Evolutionary conservation across 53 echinoderm and acorn worm species (phyloP).

Genomic region (Pentamera pediparva): DNA sequence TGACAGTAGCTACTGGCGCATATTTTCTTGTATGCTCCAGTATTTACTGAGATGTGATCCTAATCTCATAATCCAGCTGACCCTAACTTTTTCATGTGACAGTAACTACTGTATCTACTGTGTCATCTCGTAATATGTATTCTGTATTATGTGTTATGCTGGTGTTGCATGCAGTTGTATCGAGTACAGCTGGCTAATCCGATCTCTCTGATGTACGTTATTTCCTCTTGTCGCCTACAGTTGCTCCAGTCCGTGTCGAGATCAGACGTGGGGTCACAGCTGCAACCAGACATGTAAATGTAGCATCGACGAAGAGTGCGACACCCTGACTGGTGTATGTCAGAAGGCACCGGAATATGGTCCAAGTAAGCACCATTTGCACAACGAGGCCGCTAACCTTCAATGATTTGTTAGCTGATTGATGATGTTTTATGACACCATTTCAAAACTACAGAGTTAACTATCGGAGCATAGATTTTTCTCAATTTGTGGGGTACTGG

Average conservation of each 20-base stretch:
- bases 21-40: too few relatives aligned
- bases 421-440: background rate
- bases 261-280: background rate
- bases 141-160: too few relatives aligned
- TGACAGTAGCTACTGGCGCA: too few relatives aligned
- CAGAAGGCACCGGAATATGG: too few relatives aligned
- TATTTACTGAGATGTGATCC: too few relatives aligned
- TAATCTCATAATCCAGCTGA: too few relatives aligned
- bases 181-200: too few relatives aligned
- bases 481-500: background rate
- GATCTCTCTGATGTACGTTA: background rate
- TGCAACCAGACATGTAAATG: constrained; percentile 12
- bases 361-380: too few relatives aligned
- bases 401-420: background rate
- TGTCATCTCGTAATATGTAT: too few relatives aligned
- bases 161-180: too few relatives aligned
- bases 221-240: background rate
- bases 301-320: constrained; percentile 3
- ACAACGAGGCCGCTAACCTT: background rate
- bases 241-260: background rate
- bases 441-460: too few relatives aligned
- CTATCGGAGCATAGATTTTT: background rate
- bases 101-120: background rate
- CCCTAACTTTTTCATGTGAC: too few relatives aligned
- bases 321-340: background rate